Evolutionary conservation across 2,888 invertebrate species (phyloP).

Genomic region (Drosophila kanekoi): DNA sequence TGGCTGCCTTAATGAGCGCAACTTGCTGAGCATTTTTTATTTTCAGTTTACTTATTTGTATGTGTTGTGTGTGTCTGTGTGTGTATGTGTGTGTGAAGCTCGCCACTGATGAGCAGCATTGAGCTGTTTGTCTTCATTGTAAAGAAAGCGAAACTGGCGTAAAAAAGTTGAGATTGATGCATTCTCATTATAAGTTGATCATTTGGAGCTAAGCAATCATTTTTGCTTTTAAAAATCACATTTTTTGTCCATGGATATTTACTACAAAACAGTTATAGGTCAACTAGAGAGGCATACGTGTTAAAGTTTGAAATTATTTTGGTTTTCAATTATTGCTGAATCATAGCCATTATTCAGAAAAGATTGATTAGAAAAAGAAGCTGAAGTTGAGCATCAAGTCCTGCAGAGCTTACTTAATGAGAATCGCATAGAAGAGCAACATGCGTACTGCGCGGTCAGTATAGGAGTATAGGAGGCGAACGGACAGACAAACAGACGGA

Average conservation of each 20-base stretch:
- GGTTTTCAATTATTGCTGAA: no score
- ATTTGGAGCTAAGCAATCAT: not conserved
- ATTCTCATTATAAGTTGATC: not conserved
- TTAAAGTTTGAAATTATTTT: no score
- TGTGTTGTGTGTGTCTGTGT: not conserved
- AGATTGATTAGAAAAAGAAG: no score
- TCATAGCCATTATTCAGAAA: no score
- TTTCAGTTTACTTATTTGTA: conserved; percentile 6
- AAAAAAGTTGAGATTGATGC: conserved; percentile 8
- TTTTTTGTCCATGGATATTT: not conserved
- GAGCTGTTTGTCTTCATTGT: conserved; percentile 15
- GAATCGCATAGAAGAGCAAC: not conserved
- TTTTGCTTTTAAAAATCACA: not conserved
- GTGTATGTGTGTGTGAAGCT: no score
- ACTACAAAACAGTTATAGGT: no score
- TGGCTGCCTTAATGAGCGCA: conserved; percentile 62
- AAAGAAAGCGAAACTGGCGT: conserved; percentile 5
- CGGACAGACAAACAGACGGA: no score
- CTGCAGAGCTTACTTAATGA: not conserved
- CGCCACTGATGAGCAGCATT: conserved; percentile 29
- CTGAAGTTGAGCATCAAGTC: no score
- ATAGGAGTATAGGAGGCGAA: no score
- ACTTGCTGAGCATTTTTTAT: conserved; percentile 39
- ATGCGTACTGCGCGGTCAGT: no score
- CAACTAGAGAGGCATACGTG: no score